Evolutionary conservation across 1,140 invertebrate species (phyloP), one percentile per base, ranked within the genome.

Genomic region (Glossosoma conforme): DNA sequence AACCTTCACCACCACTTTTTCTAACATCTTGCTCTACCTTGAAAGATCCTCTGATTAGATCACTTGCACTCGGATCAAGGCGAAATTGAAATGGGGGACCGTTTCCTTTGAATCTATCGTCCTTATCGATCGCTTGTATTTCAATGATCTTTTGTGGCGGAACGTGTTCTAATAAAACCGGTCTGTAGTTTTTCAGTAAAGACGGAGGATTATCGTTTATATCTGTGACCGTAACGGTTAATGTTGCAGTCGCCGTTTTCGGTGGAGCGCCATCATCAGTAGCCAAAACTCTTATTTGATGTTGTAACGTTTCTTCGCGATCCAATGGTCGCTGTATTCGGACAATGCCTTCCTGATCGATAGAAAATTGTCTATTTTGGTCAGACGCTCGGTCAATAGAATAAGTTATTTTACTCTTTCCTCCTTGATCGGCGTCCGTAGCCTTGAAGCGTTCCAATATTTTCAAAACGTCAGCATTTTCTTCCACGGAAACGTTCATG

Each of bases 161-260:
- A 9, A 70, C 68, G 62, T 83, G 78, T 62, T 85, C 82, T 28
- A 75, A 72, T 10, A 84, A 64, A 8, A 83, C 77, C 1, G 83
- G 82, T 21, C 76, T 70, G 59, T 84, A 83, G 47, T 82, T 75
- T 57, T 80, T 66, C 0, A 70, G 64, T 58, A 82, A 76, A 3
- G 62, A 67, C 1, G 80, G 80, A 0, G 70, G 69, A 66, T 75
- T 86, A 55, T 87, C 85, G 59, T 86, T 86, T 18, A 86, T 77
- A 64, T 86, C 84, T 41, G 74, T 72, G 2, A 86, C 79, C 37
- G 77, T 74, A 1, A 86, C 78, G 0, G 75, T 78, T 10, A 87
- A 65, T 1, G 81, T 85, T 2, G 82, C 83, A 1, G 82, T 84
- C 1, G 84, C 82, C 5, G 82, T 86, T 54, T 77, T 76, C 11